Evolutionary conservation across 2,888 invertebrate species (phyloP).

Genomic region (Lithodes maja): DNA sequence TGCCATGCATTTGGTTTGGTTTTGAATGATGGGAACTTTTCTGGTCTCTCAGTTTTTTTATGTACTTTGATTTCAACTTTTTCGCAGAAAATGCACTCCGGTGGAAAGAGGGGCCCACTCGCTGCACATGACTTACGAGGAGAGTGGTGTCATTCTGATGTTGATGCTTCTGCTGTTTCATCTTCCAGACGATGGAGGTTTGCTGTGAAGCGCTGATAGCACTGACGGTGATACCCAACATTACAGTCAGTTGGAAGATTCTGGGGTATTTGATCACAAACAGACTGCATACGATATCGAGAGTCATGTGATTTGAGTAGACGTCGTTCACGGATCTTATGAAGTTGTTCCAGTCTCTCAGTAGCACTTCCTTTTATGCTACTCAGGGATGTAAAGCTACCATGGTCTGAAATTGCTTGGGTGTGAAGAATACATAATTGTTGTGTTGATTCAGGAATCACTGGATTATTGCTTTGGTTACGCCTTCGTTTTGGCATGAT

Average conservation of each 20-base stretch:
- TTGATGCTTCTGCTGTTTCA: conserved; percentile 17
- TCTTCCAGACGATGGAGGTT: conserved; percentile 29
- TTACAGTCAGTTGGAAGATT: conserved; percentile 8
- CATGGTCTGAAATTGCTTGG: conserved; percentile 5
- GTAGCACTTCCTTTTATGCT: conserved; percentile 8
- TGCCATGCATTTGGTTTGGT: neutral
- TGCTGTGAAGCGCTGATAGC: conserved; percentile 22
- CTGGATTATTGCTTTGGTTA: conserved; percentile 16
- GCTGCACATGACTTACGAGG: conserved; percentile 6
- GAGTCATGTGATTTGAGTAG: neutral
- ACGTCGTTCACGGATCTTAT: neutral
- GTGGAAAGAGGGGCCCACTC: conserved; percentile 16
- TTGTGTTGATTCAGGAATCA: neutral
- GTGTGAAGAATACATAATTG: conserved; percentile 25
- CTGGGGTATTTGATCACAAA: conserved; percentile 18
- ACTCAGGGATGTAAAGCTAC: conserved; percentile 6
- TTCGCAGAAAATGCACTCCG: conserved; percentile 16
- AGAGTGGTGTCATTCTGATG: conserved; percentile 15
- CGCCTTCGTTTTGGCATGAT: conserved; percentile 15
- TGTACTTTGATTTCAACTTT: conserved; percentile 16
- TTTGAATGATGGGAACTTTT: neutral
- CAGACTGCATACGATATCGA: conserved; percentile 16
- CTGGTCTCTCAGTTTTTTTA: neutral
- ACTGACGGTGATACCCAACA: conserved; percentile 14
- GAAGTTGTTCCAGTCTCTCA: conserved; percentile 18